phyloP scores from a whole-genome alignment of 2,888 invertebrate species.

The Troilus luridus region DNA sequence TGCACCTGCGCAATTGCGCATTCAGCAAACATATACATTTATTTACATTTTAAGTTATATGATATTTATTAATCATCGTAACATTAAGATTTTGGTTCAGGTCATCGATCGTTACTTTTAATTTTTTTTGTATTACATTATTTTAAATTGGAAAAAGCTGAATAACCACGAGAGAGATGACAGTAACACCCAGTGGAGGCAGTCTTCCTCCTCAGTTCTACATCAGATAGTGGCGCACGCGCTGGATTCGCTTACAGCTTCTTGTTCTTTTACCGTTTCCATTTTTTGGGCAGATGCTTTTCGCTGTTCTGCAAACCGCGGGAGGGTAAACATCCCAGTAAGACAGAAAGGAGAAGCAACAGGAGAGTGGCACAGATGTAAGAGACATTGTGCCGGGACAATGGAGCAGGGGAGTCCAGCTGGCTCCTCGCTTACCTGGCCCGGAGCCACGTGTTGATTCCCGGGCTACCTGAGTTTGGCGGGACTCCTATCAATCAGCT shows the following conservation, averaged over 20 bases:
- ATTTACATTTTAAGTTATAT: too few species aligned
- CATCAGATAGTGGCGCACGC: background rate
- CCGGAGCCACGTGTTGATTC: conserved; percentile 21
- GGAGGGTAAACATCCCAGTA: background rate
- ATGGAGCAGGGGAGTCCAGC: background rate
- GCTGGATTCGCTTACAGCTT: background rate
- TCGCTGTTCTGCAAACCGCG: background rate
- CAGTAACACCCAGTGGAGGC: too few species aligned
- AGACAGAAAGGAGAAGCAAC: conserved; percentile 23
- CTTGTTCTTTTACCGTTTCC: background rate
- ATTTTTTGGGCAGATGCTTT: background rate
- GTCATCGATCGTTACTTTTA: too few species aligned
- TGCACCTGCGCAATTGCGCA: too few species aligned
- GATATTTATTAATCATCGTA: too few species aligned
- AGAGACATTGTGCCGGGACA: background rate
- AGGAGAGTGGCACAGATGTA: conserved; percentile 35
- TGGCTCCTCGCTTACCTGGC: background rate
- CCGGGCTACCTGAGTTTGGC: background rate
- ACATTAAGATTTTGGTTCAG: too few species aligned
- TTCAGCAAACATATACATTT: too few species aligned
- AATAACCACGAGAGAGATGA: too few species aligned
- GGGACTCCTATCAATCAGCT: background rate
- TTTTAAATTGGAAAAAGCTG: too few species aligned
- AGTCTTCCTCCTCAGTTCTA: background rate
- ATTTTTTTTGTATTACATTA: too few species aligned